Base-by-base conservation (phyloP, 2,888 invertebrate genomes). In the Heliconius cydno region DNA sequence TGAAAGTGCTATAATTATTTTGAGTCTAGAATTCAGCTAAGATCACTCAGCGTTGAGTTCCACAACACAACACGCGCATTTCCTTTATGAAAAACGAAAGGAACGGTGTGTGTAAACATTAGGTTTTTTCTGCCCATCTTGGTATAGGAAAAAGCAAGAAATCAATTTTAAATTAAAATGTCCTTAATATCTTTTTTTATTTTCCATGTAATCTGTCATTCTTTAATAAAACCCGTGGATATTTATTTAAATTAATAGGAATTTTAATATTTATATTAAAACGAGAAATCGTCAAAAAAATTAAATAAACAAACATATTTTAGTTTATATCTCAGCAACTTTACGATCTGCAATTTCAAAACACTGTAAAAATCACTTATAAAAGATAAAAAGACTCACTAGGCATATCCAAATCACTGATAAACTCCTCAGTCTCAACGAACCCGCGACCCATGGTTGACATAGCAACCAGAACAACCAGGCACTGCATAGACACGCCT, bases 351-450 rank as follows among this genome's bases (percentile, higher is more conserved):
- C 46, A 46, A 46, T 46, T 52, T 22, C 52, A 1, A 9, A 52
- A 52, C 52, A 19, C 19, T 52, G 22, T 19, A 22, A 19, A 22
- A 3, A 52, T 52, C 22, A 22, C 3, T 52, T 52, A 52, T 52
- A 19, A 52, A 57, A 60, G 10, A 60, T 12, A 67, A 25, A 41
- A 57, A 75, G 38, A 89, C 92, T 94, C 87, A 96, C 96, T 93
- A 85, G 96, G 96, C 85, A 94, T 95, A 85, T 96, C 96, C 84
- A 96, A 90, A 84, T 96, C 96, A 85, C 95, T 96, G 85, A 95
- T 95, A 83, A 94, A 94, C 84, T 95, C 93, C 84, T 93, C 95
- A 28, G 95, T 95, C 82, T 95, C 95, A 85, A 95, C 91, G 87
- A 94, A 94, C 81, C 92, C 92, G 86, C 92, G 87, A 86, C 91